These are phyloP conservation scores for Rambutsinella grinnellia DNA, from an alignment of 2,888 invertebrate species.

Conservation along the genomic window DNA sequence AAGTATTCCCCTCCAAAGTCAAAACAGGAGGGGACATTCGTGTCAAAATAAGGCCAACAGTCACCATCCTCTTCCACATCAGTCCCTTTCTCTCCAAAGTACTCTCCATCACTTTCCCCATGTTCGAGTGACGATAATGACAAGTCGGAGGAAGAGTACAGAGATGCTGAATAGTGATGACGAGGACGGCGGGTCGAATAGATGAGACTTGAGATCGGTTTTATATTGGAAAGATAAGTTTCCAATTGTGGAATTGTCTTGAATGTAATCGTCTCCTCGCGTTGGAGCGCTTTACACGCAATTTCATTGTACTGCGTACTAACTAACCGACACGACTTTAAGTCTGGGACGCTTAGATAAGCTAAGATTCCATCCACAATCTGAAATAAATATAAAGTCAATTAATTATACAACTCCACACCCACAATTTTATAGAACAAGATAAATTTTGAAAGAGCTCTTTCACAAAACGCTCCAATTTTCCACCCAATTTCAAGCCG, in stretches of 20 bases:
- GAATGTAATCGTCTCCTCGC: slow-evolving; percentile 51
- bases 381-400: slow-evolving; percentile 29
- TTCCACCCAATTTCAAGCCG: neutral
- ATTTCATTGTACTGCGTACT: slow-evolving; percentile 60
- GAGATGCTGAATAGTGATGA: slow-evolving; percentile 1
- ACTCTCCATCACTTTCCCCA: slow-evolving; percentile 5
- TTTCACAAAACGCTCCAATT: neutral
- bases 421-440: neutral
- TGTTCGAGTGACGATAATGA: slow-evolving; percentile 11
- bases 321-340: slow-evolving; percentile 51
- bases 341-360: slow-evolving; percentile 41
- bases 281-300: slow-evolving; percentile 39
- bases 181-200: neutral
- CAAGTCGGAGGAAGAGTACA: slow-evolving; percentile 15
- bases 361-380: slow-evolving; percentile 49
- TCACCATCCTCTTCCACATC: neutral
- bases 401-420: neutral
- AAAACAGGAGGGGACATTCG: neutral
- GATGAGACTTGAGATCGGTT: slow-evolving; percentile 35
- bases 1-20: neutral
- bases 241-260: slow-evolving; percentile 46
- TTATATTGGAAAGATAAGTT: slow-evolving; percentile 44
- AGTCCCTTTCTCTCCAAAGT: slow-evolving; percentile 21
- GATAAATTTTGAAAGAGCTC: neutral
- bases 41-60: slow-evolving; percentile 19